Conservation (phyloP, 2,888 invertebrate species). For the Epiblema foenella region DNA sequence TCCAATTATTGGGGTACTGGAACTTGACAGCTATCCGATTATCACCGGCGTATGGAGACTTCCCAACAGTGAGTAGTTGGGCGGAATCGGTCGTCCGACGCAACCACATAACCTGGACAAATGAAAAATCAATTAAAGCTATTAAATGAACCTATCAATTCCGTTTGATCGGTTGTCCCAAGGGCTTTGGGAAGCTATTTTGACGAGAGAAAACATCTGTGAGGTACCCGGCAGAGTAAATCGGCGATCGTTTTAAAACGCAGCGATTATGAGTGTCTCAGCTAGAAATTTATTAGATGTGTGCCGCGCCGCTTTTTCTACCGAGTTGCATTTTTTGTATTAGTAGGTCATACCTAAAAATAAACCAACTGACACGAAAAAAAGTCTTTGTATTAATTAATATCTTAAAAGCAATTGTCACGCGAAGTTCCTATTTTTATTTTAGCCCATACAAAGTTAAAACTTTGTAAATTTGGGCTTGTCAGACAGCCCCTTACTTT, state of each 20-base stretch:
- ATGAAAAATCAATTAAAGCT: slow-evolving; percentile 26
- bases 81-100: slow-evolving; percentile 86
- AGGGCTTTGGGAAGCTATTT: background rate
- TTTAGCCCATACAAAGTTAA: too few relatives aligned
- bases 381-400: too few relatives aligned
- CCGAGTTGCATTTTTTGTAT: too few relatives aligned
- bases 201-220: background rate
- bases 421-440: too few relatives aligned
- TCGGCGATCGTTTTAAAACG: background rate
- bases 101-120: slow-evolving; percentile 87
- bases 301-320: too few relatives aligned
- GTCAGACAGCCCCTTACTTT: too few relatives aligned
- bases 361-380: too few relatives aligned
- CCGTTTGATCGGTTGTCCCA: background rate
- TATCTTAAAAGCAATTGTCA: too few relatives aligned
- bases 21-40: slow-evolving; percentile 87
- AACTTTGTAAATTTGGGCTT: too few relatives aligned
- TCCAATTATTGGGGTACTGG: slow-evolving; percentile 90
- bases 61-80: slow-evolving; percentile 87
- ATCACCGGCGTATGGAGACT: slow-evolving; percentile 87
- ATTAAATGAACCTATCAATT: slow-evolving; percentile 3
- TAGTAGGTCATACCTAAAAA: too few relatives aligned
- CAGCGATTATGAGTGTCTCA: background rate
- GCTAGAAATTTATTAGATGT: background rate
- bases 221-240: too few relatives aligned